Base-by-base conservation (phyloP, 2,797 vertebrate species). In the Pseudochromis fuscus region DNA sequence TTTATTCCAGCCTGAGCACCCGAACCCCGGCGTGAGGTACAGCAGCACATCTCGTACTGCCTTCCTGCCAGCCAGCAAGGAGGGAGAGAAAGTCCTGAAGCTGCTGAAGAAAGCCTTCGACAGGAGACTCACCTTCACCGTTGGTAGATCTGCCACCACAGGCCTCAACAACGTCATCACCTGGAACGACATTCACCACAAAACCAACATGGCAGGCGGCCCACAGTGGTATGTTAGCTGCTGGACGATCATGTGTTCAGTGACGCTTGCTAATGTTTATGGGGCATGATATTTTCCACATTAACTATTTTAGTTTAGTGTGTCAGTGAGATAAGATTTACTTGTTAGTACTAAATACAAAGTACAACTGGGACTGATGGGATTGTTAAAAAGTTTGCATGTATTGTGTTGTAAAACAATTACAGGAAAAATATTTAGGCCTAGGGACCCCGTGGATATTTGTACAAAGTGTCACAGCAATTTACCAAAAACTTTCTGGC, bases 141-240 rank as follows among this genome's bases (percentile, higher is more conserved):
- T 96, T 0, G 95, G 95, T 58, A 93, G 80, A 15, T 96, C 95
- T 28, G 92, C 91, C 63, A 96, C 95, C 67, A 95, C 95, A 9
- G 95, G 95, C 77, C 88, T 91, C 59, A 91, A 92, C 59, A 95
- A 95, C 13, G 93, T 94, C 86, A 94, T 95, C 89, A 95, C 95
- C 53, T 96, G 95, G 95, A 95, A 96, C 2, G 94, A 95, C 87
- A 94, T 96, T 77, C 95, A 95, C 86, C 94, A 95, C 88, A 95
- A 96, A 90, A 96, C 95, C 87, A 95, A 64, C 85, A 91, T 88
- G 50, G 73, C 55, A 13, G 95, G 95, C 23, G 95, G 95, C 46
- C 94, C 94, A 37, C 90, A 94, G 75, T 76, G 92, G 95, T 95
- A 91, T 58, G 89, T 18, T 12, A 37, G 5, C 37, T 38, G 37